Conservation (phyloP, 2,113 vertebrate genomes). For the Australoheros scitulus region DNA sequence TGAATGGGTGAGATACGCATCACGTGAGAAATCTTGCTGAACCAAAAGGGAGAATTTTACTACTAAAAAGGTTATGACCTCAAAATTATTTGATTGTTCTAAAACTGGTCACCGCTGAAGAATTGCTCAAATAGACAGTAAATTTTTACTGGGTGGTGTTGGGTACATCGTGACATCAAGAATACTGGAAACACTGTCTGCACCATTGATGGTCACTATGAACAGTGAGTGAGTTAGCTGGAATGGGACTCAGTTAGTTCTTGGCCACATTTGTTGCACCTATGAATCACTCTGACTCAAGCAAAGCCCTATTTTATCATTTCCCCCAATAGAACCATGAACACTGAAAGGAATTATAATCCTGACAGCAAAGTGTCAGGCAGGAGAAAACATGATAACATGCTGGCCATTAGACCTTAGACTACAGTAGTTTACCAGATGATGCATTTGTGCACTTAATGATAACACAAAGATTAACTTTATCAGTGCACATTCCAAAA, state of each 20-base stretch:
- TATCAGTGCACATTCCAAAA: too few relatives aligned
- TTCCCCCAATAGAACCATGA: too few relatives aligned
- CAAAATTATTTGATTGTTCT: background rate
- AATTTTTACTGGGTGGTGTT: background rate
- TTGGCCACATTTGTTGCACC: too few relatives aligned
- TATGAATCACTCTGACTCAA: too few relatives aligned
- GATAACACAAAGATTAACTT: background rate
- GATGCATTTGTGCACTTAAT: too few relatives aligned
- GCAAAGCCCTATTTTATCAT: too few relatives aligned
- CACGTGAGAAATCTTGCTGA: background rate
- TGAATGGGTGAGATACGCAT: background rate
- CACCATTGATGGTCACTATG: background rate
- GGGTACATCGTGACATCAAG: background rate
- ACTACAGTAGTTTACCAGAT: too few relatives aligned
- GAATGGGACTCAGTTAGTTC: too few relatives aligned
- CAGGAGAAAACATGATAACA: too few relatives aligned
- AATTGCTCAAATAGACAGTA: background rate
- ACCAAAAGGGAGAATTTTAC: background rate
- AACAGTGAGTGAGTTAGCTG: background rate
- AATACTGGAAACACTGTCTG: background rate
- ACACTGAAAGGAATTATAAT: too few relatives aligned
- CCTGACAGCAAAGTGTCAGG: too few relatives aligned
- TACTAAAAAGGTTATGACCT: background rate
- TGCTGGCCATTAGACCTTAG: too few relatives aligned
- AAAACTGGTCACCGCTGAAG: background rate